Base-by-base conservation (phyloP, 1,140 invertebrate genomes). In the Drosophila tsacasi region DNA sequence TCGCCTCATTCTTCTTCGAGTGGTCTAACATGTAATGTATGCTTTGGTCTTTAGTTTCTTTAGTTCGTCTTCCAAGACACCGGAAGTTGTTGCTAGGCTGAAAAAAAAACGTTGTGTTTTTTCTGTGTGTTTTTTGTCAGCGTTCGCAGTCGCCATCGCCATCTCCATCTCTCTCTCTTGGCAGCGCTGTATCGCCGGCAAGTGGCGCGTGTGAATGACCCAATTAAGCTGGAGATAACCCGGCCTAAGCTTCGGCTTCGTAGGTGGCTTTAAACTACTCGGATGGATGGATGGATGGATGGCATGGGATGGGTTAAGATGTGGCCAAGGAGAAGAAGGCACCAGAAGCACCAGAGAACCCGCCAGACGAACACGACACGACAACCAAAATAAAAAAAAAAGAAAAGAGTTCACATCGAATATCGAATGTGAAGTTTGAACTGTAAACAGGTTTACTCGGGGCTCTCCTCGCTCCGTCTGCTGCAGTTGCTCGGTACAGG, bases 181-280 rank as follows among this genome's bases (percentile, higher is more conserved):
- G 62, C 13, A 32, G 47, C 30, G 64, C 30, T 54, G 49, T 78
- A 60, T 61, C 50, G 59, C 74, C 37, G 57, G 57, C 75, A 78
- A 78, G 84, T 89, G 77, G 69, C 79, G 85, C 84, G 86, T 90
- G 84, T 89, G 84, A 89, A 89, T 89, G 84, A 89, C 84, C 84
- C 84, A 89, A 89, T 89, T 89, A 89, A 84, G 84, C 77, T 30
- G 50, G 39, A 81, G 75, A 75, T 85, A 79, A 81, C 74, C 55
- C 74, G 72, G 75, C 83, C 84, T 82, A 82, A 77, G 75, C 77
- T 84, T 68, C 67, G 67, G 42, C 71, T 73, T 73, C 67, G 67
- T 71, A 71, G 67, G 67, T 71, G 67, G 67, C 67, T 71, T 71
- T 55, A 69, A 68, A 47, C 67, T 46, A 71, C 67, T 71, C 47